Conservation (phyloP, 2,113 vertebrate species). For the Festucalex cinctus region DNA sequence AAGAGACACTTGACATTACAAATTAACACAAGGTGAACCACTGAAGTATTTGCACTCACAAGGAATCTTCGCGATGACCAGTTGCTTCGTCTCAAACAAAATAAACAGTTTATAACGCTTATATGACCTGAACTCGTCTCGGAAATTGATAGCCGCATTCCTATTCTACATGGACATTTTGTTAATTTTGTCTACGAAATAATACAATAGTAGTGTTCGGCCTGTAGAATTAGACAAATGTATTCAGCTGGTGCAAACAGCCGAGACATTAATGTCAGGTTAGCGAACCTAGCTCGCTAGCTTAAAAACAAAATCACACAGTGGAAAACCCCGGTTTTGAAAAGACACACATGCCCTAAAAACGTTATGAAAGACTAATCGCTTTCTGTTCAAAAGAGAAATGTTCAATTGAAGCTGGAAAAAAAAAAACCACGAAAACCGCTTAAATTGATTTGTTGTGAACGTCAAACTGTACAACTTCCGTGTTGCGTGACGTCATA, state of each 20-base stretch:
- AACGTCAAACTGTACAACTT: background rate
- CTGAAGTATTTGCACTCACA: slow-evolving; percentile 52
- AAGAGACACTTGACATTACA: background rate
- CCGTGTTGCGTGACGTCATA: background rate
- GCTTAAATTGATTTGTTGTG: background rate
- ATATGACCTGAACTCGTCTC: background rate
- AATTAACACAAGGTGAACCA: background rate
- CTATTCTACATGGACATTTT: background rate
- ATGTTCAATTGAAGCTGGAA: background rate
- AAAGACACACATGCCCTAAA: background rate
- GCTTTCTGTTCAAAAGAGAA: background rate
- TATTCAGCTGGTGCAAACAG: background rate
- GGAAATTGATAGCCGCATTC: background rate
- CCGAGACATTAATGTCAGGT: background rate
- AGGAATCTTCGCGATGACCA: slow-evolving; percentile 39
- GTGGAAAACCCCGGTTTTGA: background rate
- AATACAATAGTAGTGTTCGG: background rate
- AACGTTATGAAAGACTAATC: background rate
- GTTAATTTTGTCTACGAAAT: background rate
- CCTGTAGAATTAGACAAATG: background rate
- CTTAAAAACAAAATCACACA: background rate
- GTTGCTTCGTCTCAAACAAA: background rate
- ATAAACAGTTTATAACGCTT: background rate
- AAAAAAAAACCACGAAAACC: background rate
- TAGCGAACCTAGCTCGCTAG: background rate